These are phyloP conservation scores for Etheostoma perlongum DNA, from an alignment of 2,797 vertebrate genomes.

Conservation along the genomic window DNA sequence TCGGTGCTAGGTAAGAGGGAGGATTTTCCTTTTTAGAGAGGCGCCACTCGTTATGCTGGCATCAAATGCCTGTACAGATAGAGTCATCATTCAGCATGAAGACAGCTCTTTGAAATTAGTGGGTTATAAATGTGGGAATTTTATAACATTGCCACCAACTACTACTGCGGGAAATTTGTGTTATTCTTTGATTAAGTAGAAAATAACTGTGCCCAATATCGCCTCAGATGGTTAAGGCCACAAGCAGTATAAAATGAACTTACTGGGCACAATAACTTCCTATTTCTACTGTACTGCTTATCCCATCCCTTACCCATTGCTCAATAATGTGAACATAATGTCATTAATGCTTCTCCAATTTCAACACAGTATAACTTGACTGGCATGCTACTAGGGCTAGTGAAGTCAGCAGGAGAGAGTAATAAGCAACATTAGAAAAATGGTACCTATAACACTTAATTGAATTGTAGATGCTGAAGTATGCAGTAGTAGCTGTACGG, in stretches of 20 bases:
- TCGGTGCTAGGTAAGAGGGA: constrained; percentile 59
- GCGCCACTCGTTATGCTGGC: constrained; percentile 47
- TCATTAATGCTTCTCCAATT: constrained; percentile 48
- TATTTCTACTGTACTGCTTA: constrained; percentile 25
- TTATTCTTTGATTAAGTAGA: constrained; percentile 31
- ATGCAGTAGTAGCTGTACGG: constrained; percentile 18
- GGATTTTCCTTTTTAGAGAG: constrained; percentile 50
- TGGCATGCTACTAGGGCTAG: constrained; percentile 55
- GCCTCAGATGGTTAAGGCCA: constrained; percentile 2
- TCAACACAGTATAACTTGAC: constrained; percentile 62
- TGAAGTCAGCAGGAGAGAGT: constrained; percentile 62
- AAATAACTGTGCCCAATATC: constrained; percentile 22
- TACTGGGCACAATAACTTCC: constrained; percentile 25
- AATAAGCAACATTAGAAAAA: constrained; percentile 56
- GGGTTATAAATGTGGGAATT: constrained; percentile 26
- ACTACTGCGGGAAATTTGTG: constrained; percentile 7
- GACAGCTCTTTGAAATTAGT: constrained; percentile 27
- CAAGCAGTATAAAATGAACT: constrained; percentile 16
- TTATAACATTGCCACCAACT: constrained; percentile 12
- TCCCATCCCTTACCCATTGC: constrained; percentile 26
- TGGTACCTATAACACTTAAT: constrained; percentile 40
- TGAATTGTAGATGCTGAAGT: constrained; percentile 29
- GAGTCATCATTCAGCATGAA: constrained; percentile 28
- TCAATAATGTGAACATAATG: constrained; percentile 48
- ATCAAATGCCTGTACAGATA: constrained; percentile 41